Conservation (phyloP, 2,797 vertebrate genomes). For the Tolypeutes matacus region DNA sequence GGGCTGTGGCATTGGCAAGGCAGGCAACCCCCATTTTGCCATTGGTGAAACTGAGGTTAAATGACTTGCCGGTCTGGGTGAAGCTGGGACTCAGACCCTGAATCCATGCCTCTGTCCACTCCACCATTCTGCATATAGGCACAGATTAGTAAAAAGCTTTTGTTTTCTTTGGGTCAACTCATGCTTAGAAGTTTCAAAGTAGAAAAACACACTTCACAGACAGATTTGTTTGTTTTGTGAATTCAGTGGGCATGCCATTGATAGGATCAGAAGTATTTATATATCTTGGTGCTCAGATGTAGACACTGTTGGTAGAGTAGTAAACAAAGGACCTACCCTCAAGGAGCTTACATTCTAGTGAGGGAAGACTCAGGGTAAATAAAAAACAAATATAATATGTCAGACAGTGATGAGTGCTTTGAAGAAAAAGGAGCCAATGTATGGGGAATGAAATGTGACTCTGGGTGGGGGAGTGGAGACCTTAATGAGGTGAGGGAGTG, state of each 20-base stretch:
- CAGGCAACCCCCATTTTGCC: background rate
- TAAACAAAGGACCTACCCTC: background rate
- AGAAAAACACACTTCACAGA: background rate
- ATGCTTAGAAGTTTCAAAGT: background rate
- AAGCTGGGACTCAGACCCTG: background rate
- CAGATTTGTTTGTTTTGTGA: background rate
- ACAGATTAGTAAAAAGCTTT: background rate
- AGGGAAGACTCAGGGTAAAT: background rate
- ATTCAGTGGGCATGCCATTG: background rate
- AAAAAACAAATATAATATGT: background rate
- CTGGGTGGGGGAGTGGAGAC: background rate
- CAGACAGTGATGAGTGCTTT: background rate
- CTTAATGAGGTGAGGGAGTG: background rate
- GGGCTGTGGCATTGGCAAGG: background rate
- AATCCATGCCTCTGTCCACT: background rate
- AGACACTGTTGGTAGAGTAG: background rate
- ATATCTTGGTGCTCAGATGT: background rate
- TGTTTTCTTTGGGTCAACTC: background rate
- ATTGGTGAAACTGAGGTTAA: background rate
- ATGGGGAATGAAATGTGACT: background rate
- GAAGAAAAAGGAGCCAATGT: background rate
- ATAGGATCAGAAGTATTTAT: background rate
- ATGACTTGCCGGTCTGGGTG: background rate
- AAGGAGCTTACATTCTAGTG: background rate
- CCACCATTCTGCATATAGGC: background rate